Percentiles rank a stretch among this genome's conserved stretches.
These are phyloP conservation scores for Coregonus suidteri DNA, from an alignment of 2,797 vertebrate genomes.

Conservation along the genomic window DNA sequence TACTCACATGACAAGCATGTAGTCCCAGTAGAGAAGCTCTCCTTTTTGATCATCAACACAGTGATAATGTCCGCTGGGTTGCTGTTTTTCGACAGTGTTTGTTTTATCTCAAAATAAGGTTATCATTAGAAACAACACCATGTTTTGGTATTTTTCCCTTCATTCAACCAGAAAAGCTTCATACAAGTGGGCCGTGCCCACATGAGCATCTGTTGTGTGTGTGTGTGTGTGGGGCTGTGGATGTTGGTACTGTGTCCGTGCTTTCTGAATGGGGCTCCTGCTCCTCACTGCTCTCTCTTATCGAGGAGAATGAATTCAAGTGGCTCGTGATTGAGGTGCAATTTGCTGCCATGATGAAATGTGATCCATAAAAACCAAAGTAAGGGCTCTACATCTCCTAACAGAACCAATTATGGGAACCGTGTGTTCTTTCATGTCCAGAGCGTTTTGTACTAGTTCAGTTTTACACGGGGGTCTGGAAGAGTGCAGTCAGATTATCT, in stretches of 20 bases:
- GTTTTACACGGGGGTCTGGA: background rate
- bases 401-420: conserved; percentile 9
- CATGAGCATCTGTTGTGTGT: background rate
- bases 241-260: background rate
- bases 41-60: too few relatives aligned
- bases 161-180: background rate
- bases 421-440: conserved; percentile 1
- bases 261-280: background rate
- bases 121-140: background rate
- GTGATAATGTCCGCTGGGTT: too few relatives aligned
- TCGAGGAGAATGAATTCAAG: conserved; percentile 3
- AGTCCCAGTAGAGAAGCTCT: too few relatives aligned
- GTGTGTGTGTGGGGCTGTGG: background rate
- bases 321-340: conserved; percentile 11
- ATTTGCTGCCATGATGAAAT: conserved; percentile 17
- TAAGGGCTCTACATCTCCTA: background rate
- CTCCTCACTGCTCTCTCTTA: background rate
- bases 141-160: background rate
- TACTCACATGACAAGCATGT: too few relatives aligned
- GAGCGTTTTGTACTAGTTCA: background rate
- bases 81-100: too few relatives aligned
- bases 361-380: conserved; percentile 14
- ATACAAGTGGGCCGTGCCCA: background rate
- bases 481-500: background rate
- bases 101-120: background rate